These are phyloP conservation scores for Eumerus sabulonum DNA, from an alignment of 2,888 invertebrate genomes.

Conservation along the genomic window DNA sequence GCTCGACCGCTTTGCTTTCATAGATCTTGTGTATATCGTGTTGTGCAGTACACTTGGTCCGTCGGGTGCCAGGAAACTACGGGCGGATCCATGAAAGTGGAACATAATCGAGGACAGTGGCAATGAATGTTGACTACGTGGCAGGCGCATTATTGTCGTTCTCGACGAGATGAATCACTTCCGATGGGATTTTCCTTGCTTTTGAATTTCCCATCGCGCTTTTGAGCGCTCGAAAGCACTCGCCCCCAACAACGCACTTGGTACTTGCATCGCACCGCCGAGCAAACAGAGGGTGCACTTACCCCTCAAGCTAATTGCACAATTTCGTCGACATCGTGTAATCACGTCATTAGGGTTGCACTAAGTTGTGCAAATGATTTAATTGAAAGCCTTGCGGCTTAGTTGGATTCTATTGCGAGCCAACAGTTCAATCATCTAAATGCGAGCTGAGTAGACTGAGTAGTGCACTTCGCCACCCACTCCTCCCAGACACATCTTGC, in stretches of 20 bases:
- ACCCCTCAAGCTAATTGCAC: conserved; percentile 25
- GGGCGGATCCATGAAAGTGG: conserved; percentile 23
- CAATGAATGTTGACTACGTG: conserved; percentile 30
- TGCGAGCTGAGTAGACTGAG: background rate
- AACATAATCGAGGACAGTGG: conserved; percentile 17
- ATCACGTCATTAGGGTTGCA: conserved; percentile 33
- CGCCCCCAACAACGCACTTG: too few relatives aligned
- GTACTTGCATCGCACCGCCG: too few relatives aligned
- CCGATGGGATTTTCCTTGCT: too few relatives aligned
- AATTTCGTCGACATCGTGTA: conserved; percentile 32
- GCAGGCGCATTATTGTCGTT: too few relatives aligned
- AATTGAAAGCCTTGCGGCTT: conserved; percentile 35
- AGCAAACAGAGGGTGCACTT: conserved; percentile 10
- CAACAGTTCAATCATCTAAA: conserved; percentile 2
- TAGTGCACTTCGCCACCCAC: background rate
- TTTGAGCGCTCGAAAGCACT: too few relatives aligned
- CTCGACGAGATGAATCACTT: too few relatives aligned
- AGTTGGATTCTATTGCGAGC: background rate
- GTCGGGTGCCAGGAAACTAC: background rate
- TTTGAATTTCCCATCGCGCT: too few relatives aligned
- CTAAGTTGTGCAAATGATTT: conserved; percentile 41
- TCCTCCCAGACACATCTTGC: background rate
- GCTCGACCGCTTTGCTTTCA: too few relatives aligned
- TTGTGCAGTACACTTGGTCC: background rate
- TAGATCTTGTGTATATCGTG: too few relatives aligned